Percentiles rank a stretch among this genome's conserved stretches.
phyloP scores from a whole-genome alignment of 2,888 invertebrate species.

The Torymus tubicola region DNA sequence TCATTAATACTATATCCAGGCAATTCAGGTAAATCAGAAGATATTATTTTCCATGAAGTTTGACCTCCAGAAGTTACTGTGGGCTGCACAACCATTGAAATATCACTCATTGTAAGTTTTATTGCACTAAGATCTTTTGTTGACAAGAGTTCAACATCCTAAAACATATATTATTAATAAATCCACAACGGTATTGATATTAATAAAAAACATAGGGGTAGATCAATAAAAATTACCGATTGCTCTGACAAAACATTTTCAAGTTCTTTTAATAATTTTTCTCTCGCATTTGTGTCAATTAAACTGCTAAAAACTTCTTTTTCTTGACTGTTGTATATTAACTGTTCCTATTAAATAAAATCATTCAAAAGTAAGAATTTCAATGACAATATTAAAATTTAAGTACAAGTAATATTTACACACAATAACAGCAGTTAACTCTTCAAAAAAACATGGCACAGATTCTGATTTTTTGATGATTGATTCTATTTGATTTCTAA shows the following conservation, averaged over 20 bases:
- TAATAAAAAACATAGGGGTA: no score
- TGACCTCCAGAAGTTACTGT: conserved; percentile 55
- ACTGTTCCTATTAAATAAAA: conserved; percentile 43
- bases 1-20: conserved; percentile 61
- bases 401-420: conserved; percentile 10
- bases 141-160: conserved; percentile 64
- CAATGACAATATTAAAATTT: neutral
- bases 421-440: conserved; percentile 62
- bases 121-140: conserved; percentile 63
- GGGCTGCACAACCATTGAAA: conserved; percentile 64
- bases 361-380: neutral
- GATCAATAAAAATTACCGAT: conserved; percentile 61
- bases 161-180: conserved; percentile 30
- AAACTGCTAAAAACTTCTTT: neutral
- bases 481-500: conserved; percentile 60
- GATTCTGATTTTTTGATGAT: conserved; percentile 62
- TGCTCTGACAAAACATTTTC: conserved; percentile 60
- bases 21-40: conserved; percentile 68
- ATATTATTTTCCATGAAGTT: conserved; percentile 63
- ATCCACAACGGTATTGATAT: no score
- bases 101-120: conserved; percentile 64
- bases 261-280: conserved; percentile 65
- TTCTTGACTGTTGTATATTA: conserved; percentile 10
- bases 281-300: conserved; percentile 18
- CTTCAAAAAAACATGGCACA: conserved; percentile 66